Base-by-base conservation (phyloP, 2,113 vertebrate genomes). In the Spea bombifrons region DNA sequence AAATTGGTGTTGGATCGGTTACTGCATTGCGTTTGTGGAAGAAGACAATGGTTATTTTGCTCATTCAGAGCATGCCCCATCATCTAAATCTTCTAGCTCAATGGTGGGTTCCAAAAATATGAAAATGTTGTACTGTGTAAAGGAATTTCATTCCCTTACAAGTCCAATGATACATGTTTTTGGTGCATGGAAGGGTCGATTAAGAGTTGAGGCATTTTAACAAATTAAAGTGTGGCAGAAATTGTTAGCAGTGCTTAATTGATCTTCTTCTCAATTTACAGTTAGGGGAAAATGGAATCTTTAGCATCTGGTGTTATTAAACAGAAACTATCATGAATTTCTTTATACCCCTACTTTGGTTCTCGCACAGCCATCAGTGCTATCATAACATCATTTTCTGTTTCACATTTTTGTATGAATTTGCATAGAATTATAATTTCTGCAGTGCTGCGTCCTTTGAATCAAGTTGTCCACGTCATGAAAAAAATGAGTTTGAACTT, bases 21-120 rank as follows among this genome's bases (percentile, higher is more conserved):
- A 59, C 55, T 59, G 10, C 55, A 59, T 59, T 59, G 15, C 55
- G 15, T 72, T 72, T 70, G 67, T 16, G 5, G 61, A 52, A 66
- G 61, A 55, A 79, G 76, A 72, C 59, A 65, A 72, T 66, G 49
- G 47, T 49, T 50, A 67, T 71, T 50, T 78, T 78, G 55, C 52
- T 53, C 68, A 17, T 76, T 69, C 59, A 69, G 75, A 76, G 8
- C 4, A 48, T 78, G 47, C 50, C 53, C 45, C 66, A 52, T 43
- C n/a, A n/a, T 47, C 9, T 66, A 44, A 64, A 8, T 69, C 17
- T 30, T n/a, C 10, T 50, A 50, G 66, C 50, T 78, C 49, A 57
- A 64, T n/a, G 57, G 67, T 66, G 5, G 43, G 13, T 67, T 68
- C 8, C 65, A 44, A 8, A 46, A 55, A 76, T 30, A 30, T 17